These are phyloP conservation scores for Gulo gulo DNA, from an alignment of 2,113 vertebrate genomes.

Conservation along the genomic window DNA sequence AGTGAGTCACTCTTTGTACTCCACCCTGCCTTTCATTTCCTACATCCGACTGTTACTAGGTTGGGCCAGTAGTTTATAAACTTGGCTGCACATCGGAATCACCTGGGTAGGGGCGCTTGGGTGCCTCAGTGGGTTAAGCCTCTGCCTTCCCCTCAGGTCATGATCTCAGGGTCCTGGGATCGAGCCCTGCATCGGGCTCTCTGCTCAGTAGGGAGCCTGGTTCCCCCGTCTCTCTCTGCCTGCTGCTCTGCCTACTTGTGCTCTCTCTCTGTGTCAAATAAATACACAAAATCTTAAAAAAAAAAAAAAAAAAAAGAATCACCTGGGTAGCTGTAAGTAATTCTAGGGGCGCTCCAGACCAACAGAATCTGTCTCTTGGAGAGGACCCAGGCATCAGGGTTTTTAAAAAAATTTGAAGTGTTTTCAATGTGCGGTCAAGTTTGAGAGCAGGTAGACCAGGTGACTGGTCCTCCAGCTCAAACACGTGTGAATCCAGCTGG, in stretches of 20 bases:
- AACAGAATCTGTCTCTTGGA: neutral
- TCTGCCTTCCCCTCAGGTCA: too few relatives aligned
- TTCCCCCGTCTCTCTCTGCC: too few relatives aligned
- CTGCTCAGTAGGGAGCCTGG: too few relatives aligned
- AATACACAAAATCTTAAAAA: too few relatives aligned
- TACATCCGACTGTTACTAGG: neutral
- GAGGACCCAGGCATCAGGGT: neutral
- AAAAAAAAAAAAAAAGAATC: neutral
- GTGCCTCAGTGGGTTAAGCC: too few relatives aligned
- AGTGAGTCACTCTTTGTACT: neutral
- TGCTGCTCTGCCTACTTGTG: too few relatives aligned
- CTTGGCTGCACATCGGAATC: neutral
- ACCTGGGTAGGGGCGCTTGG: neutral
- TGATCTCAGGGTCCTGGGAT: too few relatives aligned
- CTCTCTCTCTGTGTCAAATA: too few relatives aligned
- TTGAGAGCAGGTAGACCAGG: neutral
- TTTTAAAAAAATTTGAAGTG: neutral
- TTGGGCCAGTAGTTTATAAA: neutral
- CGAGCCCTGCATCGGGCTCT: too few relatives aligned
- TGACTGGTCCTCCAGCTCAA: neutral
- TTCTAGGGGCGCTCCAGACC: neutral
- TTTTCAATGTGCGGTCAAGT: neutral
- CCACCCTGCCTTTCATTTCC: neutral
- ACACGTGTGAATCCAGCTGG: neutral
- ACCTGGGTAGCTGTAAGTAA: neutral